Conservation (phyloP, 1,140 invertebrate species). For the Maniola jurtina region DNA sequence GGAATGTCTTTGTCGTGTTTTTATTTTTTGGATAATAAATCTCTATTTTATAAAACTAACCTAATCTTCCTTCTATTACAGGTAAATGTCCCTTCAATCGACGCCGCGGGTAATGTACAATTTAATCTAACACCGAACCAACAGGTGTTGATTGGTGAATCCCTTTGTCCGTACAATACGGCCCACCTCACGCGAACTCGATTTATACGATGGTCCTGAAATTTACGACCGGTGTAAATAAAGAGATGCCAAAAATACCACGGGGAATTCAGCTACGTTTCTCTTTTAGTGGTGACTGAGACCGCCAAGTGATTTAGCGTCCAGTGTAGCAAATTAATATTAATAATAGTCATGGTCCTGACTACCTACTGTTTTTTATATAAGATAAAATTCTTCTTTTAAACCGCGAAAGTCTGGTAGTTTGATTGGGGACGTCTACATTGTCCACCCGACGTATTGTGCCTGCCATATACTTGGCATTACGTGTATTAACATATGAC, state of each 20-base stretch:
- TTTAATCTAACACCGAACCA: conserved; percentile 21
- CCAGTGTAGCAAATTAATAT: not conserved
- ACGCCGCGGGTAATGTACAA: conserved; percentile 13
- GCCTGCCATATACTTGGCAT: no score
- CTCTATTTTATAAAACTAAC: not conserved
- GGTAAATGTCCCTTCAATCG: conserved; percentile 22
- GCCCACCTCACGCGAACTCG: conserved; percentile 22
- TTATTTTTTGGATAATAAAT: not conserved
- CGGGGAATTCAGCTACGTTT: conserved; percentile 47
- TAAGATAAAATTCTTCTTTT: no score
- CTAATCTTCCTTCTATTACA: conserved; percentile 20
- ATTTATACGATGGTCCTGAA: conserved; percentile 42
- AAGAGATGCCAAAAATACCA: conserved; percentile 60
- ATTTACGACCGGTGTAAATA: conserved; percentile 67
- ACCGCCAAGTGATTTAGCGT: conserved; percentile 9
- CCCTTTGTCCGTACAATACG: conserved; percentile 11
- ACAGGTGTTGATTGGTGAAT: conserved; percentile 12
- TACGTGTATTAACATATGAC: no score
- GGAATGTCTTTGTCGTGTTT: no score
- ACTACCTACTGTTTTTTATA: no score
- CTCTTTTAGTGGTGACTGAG: conserved; percentile 40
- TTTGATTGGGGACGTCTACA: no score
- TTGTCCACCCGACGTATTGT: no score
- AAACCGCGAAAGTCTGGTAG: no score
- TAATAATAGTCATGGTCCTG: no score